Evolutionary conservation across 2,797 vertebrate genomes (phyloP), one percentile per base, ranked within the genome.

Genomic region (Toxotes lorentzi): DNA sequence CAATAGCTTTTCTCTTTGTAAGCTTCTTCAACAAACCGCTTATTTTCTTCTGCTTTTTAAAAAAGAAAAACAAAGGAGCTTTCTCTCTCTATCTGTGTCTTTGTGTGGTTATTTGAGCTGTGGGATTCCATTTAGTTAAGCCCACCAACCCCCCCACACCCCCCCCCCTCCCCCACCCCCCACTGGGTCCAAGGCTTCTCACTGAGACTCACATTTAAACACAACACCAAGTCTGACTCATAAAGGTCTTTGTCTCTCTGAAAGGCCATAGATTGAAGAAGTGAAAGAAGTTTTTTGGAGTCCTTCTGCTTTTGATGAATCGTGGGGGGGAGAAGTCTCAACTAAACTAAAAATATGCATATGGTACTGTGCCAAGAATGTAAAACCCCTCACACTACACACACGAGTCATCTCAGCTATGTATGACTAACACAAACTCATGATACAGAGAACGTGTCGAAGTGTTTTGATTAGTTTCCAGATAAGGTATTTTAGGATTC

Each of bases 1-100:
- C 72, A 65, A 62, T 81, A 59, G 48, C 66, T 88, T 92, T 87
- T 90, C 79, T 94, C 82, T 88, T 84, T 90, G 78, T 84, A 73
- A 51, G 86, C 88, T 90, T 89, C 85, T 89, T 90, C 51, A 59
- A 85, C n/a, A 89, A 93, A 84, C 69, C 86, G 80, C 82, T 80
- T 86, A 75, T 90, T 92, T 89, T 92, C 76, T 91, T 93, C 86
- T 90, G 86, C 83, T 93, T 93, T 92, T 82, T 57, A 81, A 86
- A 78, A 83, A 79, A 71, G 84, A 38, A 66, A 79, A 72, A 85
- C 47, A 67, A 87, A 68, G 19, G 35, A 73, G 35, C 48, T 89
- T 84, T 81, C 67, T 79, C 82, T 78, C 73, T 87, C 79, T 59
- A 64, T 58, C 14, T 51, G 67, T 79, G 78, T 92, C 47, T 80